Evolutionary conservation across 1,140 invertebrate genomes (phyloP), one percentile per base, ranked within the genome.

Genomic region (Diabrotica virgifera): DNA sequence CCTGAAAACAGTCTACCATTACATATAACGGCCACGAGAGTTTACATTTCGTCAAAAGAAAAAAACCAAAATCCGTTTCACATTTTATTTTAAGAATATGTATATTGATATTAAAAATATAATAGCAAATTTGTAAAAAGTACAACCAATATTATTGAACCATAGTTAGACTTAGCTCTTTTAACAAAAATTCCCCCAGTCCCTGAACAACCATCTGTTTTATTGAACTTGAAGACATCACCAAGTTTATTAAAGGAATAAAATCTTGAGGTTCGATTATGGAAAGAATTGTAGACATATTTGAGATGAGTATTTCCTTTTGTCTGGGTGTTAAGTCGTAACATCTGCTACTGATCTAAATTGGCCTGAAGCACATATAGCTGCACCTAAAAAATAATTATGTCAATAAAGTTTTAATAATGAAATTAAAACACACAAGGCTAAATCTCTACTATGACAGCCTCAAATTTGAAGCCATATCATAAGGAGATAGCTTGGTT

Each of bases 341-440:
- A 76, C 60, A 40, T 67, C 53, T 11, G 65, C 64, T 10, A 74
- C 71, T 8, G 75, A 68, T 67, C 69, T 73, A 56, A 67, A 76
- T 65, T 74, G 72, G 9, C 67, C 71, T 56, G 54, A 35, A 5
- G 58, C 24, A 9, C 7, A 11, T 9, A 53, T 12, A 9, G 68
- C 68, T 24, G 52, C 75, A 52, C 72, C 72, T 75, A 65, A 36
- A 46, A 46, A 46, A 36, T 57, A 40, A 68, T 66, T n/a, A 8
- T 37, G n/a, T 12, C 7, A 13, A 60, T 50, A 24, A 2, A 24
- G 0, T 12, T 52, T 6, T 52, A 52, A n/a, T n/a, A n/a, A n/a
- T n/a, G n/a, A n/a, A n/a, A n/a, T n/a, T n/a, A n/a, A n/a, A n/a
- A n/a, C n/a, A n/a, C n/a, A n/a, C n/a, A n/a, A n/a, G n/a, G n/a